These are phyloP conservation scores for Aplodontia rufa DNA, from an alignment of 2,113 vertebrate species.

Conservation along the genomic window DNA sequence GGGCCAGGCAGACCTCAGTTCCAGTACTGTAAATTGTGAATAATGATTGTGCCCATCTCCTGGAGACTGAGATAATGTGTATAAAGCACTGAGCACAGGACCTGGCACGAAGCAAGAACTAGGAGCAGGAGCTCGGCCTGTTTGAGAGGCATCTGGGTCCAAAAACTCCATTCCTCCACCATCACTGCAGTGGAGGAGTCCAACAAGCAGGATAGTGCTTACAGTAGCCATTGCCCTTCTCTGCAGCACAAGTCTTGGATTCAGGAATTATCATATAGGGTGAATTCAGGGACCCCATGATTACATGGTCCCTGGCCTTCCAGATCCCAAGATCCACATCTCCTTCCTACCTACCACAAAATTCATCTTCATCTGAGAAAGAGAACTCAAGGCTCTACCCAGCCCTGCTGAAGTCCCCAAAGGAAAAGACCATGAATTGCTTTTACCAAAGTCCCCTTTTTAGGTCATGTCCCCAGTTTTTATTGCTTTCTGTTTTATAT, in stretches of 20 bases:
- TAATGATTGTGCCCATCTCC: not conserved
- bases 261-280: not conserved
- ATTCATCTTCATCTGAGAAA: not conserved
- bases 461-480: not conserved
- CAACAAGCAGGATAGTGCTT: too few relatives aligned
- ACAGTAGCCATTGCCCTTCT: fast-evolving
- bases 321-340: not conserved
- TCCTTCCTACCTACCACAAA: not conserved
- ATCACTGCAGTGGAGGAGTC: fast-evolving
- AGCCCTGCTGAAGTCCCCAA: not conserved
- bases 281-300: not conserved
- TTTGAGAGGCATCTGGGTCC: not conserved
- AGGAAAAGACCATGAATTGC: not conserved
- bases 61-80: not conserved
- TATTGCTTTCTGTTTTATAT: slow-evolving; percentile 46
- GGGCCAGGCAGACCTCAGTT: not conserved
- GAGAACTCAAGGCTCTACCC: not conserved
- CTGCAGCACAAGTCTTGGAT: not conserved
- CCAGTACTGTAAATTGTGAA: not conserved
- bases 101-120: not conserved
- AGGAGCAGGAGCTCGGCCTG: not conserved
- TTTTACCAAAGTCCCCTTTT: not conserved
- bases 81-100: not conserved
- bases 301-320: not conserved
- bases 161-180: not conserved